These are phyloP conservation scores for Lichenostomus cassidix DNA, from an alignment of 2,113 vertebrate genomes.

Conservation along the genomic window DNA sequence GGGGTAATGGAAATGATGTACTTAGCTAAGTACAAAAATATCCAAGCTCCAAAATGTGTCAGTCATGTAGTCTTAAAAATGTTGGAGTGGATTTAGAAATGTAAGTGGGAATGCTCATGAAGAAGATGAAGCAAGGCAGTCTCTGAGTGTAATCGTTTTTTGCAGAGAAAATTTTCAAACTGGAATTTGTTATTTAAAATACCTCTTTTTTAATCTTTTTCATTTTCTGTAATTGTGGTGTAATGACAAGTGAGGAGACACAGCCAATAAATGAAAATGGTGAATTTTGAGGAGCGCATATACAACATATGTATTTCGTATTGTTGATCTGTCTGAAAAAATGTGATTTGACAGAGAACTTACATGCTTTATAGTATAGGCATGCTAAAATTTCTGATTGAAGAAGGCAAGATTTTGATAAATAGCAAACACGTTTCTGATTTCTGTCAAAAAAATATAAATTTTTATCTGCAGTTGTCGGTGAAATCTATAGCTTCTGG, in stretches of 20 bases:
- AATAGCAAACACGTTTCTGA: neutral
- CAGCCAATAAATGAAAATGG: neutral
- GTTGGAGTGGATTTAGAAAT: neutral
- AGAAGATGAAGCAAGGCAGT: neutral
- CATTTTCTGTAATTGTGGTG: neutral
- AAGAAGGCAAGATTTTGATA: constrained; percentile 3
- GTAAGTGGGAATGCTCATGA: neutral
- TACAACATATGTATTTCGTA: neutral
- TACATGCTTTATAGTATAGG: neutral
- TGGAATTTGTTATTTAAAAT: neutral
- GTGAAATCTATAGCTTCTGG: neutral
- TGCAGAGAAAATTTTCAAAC: neutral
- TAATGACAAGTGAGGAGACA: neutral
- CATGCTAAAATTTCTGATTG: neutral
- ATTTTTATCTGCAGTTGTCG: neutral
- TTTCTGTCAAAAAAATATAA: neutral
- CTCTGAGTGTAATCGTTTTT: neutral
- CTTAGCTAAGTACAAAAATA: neutral
- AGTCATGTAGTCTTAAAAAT: neutral
- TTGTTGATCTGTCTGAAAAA: neutral
- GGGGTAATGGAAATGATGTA: neutral
- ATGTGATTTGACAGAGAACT: neutral
- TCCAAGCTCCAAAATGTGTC: neutral
- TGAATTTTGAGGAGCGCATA: neutral
- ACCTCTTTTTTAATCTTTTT: neutral